A percentile compares a stretch with the other conserved stretches of the same genome.
Conservation (phyloP, 2,113 vertebrate species). For the Rhizomys pruinosus region DNA sequence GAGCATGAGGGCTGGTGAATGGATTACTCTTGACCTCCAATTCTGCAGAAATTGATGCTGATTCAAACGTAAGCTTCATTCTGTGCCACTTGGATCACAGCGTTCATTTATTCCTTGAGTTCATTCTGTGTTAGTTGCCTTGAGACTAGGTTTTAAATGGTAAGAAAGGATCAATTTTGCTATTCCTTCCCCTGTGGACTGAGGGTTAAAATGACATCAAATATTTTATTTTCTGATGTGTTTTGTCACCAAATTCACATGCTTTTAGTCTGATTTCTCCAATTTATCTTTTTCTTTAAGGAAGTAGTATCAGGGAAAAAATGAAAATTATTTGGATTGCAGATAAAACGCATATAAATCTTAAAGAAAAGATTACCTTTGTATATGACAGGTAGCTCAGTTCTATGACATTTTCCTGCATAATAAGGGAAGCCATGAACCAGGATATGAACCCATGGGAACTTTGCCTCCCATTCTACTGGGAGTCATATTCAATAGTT, state of each 20-base stretch:
- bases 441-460: neutral
- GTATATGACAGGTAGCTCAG: neutral
- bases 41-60: slow-evolving; percentile 58
- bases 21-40: slow-evolving; percentile 66
- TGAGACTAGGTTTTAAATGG: neutral
- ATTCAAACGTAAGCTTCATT: slow-evolving; percentile 9
- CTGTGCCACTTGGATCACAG: neutral
- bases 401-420: neutral
- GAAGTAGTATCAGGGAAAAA: neutral
- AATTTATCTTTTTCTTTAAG: neutral
- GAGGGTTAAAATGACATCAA: neutral
- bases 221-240: neutral
- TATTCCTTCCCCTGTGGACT: neutral
- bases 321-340: neutral
- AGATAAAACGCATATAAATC: neutral
- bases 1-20: slow-evolving; percentile 19
- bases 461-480: neutral
- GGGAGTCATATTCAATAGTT: neutral
- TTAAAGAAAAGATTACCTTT: neutral
- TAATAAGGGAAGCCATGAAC: neutral
- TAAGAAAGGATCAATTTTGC: neutral
- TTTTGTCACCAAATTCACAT: neutral
- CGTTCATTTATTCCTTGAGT: neutral
- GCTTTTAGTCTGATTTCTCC: slow-evolving; percentile 12
- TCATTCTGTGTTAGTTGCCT: slow-evolving; percentile 55